Evolutionary conservation across 2,888 invertebrate species (phyloP).

Genomic region (Pristionchus entomophagus): DNA sequence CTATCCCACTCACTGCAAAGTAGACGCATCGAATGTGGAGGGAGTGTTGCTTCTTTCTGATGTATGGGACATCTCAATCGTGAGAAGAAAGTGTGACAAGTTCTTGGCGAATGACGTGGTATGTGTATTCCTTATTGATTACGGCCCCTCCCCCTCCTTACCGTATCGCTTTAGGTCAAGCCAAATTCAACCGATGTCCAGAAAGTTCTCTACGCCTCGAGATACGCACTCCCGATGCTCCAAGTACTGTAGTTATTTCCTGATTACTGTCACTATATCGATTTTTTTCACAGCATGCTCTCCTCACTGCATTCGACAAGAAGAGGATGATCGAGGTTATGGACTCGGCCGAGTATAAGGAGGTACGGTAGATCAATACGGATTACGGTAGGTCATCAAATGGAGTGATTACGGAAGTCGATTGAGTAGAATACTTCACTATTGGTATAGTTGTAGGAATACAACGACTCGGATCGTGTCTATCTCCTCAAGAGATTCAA

Average conservation of each 20-base stretch:
- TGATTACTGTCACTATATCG: neutral
- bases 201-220: slow-evolving; percentile 22
- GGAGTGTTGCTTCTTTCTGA: neutral
- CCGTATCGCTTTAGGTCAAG: neutral
- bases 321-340: slow-evolving; percentile 20
- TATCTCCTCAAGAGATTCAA: slow-evolving; percentile 33
- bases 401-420: neutral
- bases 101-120: neutral
- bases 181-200: neutral
- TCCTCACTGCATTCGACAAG: slow-evolving; percentile 9
- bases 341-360: neutral
- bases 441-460: neutral
- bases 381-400: neutral
- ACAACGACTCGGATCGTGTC: slow-evolving; percentile 25
- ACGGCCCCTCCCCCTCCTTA: neutral
- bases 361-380: neutral
- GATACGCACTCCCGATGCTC: neutral
- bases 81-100: slow-evolving; percentile 29
- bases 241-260: neutral
- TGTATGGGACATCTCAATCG: neutral
- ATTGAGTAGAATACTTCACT: neutral
- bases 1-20: neutral
- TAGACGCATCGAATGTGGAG: neutral
- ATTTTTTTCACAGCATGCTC: neutral
- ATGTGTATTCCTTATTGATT: neutral